Evolutionary conservation across 2,113 vertebrate species (phyloP), one percentile per base, ranked within the genome.

Genomic region (Microcebus jonahi): DNA sequence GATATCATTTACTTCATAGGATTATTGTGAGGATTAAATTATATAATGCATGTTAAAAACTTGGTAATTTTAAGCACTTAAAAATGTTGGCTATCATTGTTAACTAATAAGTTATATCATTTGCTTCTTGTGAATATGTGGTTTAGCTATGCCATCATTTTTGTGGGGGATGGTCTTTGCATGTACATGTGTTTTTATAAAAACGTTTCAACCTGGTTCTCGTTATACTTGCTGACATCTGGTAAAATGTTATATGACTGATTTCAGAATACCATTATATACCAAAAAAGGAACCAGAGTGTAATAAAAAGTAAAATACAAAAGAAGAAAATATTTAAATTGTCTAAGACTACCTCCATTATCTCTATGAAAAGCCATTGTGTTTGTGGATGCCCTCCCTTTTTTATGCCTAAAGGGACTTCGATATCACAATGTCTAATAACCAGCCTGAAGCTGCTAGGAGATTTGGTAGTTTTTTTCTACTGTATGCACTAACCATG

Each of bases 181-280:
- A 0, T 70, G 25, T 1, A 21, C 42, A 10, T 84, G 10, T 91
- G 23, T 76, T 92, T 90, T 70, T 68, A 31, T 10, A 36, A 61
- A 61, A 86, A 39, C n/a, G 25, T 79, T 89, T 91, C 83, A 86
- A 17, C 55, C 11, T 71, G 34, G 17, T 77, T 96, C 79, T 96
- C 42, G 2, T 65, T 82, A 39, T 50, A 67, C 68, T 79, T 90
- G 25, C 61, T 79, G 92, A 83, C 79, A 95, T 91, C 39, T 82
- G 65, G 82, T 84, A 50, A 96, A 95, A 87, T 77, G 42, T 61
- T 86, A n/a, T 36, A 39, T 53, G 93, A 96, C 83, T 92, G 83
- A 96, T 95, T 97, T 93, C 90, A 87, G 61, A 63, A 94, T 90
- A 21, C 21, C 42, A 36, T 93, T 96, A 93, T 89, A 53, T 91